Percentiles rank a stretch among this genome's conserved stretches.
These are phyloP conservation scores for Prionace glauca DNA, from an alignment of 2,797 vertebrate species.

Conservation along the genomic window DNA sequence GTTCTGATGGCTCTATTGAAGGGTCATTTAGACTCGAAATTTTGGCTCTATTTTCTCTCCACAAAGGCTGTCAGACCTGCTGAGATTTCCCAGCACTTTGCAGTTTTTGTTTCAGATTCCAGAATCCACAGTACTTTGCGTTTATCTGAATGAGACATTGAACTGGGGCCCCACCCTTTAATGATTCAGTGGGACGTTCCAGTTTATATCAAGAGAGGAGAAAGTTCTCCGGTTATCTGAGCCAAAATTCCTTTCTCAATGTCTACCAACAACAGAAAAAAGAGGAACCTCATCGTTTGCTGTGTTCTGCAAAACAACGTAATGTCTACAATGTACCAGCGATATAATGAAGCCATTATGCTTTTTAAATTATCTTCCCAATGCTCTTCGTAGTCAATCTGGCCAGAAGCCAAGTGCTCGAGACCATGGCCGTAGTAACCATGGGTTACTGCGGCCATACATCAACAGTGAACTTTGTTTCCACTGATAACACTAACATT, in stretches of 20 bases:
- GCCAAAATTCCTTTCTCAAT: not conserved
- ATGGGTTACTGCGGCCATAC: no score
- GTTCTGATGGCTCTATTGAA: no score
- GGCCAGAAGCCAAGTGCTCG: not conserved
- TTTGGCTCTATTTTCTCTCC: no score
- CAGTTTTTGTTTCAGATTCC: no score
- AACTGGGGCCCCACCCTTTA: not conserved
- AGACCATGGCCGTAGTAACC: not conserved
- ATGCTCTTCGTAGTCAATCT: not conserved
- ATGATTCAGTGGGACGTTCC: not conserved
- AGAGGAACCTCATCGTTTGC: not conserved
- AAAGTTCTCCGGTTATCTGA: not conserved
- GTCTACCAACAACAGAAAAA: no score
- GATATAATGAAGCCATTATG: not conserved
- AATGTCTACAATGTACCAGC: not conserved
- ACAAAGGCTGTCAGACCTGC: no score
- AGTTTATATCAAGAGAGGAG: not conserved
- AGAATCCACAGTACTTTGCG: no score
- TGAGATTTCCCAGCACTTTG: no score
- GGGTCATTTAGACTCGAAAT: no score
- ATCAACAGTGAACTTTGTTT: not conserved
- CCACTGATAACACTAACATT: not conserved
- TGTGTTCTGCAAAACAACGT: not conserved
- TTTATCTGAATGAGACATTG: not conserved
- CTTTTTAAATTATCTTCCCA: not conserved